Evolutionary conservation across 2,888 invertebrate species (phyloP).

Genomic region (Dryomyza anilis): DNA sequence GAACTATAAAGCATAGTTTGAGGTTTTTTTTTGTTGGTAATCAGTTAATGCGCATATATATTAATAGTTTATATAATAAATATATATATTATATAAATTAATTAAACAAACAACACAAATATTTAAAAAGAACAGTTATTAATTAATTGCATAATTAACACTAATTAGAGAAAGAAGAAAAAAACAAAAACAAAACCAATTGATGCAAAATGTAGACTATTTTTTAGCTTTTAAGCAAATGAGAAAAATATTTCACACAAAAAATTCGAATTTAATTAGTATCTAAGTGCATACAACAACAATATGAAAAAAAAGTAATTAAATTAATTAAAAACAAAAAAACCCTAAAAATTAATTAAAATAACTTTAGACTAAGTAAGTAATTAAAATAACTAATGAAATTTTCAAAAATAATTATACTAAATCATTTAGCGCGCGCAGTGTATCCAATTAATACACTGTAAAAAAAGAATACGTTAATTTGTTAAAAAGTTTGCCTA

Average conservation of each 20-base stretch:
- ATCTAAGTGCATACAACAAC: slow-evolving; percentile 46
- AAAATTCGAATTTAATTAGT: slow-evolving; percentile 60
- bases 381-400: slow-evolving; percentile 14
- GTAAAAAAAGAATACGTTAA: no score
- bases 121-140: slow-evolving; percentile 27
- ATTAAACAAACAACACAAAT: slow-evolving; percentile 21
- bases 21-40: slow-evolving; percentile 34
- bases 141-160: slow-evolving; percentile 5
- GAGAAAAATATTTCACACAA: slow-evolving; percentile 53
- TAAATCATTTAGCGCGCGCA: not conserved
- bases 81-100: not conserved
- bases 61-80: no score
- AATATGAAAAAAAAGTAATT: slow-evolving; percentile 27
- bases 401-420: not conserved
- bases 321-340: no score
- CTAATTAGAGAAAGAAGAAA: slow-evolving; percentile 26
- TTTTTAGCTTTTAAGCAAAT: slow-evolving; percentile 41
- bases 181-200: slow-evolving; percentile 22
- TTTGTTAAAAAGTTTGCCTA: no score
- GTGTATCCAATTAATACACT: no score
- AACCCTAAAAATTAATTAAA: slow-evolving; percentile 29
- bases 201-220: slow-evolving; percentile 24
- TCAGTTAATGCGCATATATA: slow-evolving; percentile 9
- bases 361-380: slow-evolving; percentile 16
- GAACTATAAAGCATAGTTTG: no score